A percentile compares a stretch with the other conserved stretches of the same genome.
phyloP scores from a whole-genome alignment of 1,140 invertebrate genomes.

The Sesamia nonagrioides region DNA sequence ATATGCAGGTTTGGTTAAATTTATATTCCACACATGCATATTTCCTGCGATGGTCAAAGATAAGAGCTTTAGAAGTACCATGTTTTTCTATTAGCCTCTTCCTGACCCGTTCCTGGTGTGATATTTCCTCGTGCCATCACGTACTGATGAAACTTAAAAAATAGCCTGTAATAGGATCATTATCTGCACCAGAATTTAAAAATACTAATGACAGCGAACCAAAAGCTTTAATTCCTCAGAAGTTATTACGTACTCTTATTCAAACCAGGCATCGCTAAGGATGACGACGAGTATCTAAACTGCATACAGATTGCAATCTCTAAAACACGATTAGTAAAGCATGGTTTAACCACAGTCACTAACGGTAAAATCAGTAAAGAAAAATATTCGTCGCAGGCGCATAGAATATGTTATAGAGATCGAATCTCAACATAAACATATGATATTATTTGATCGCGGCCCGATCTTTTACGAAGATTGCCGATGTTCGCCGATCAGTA shows the following conservation, averaged over 20 bases:
- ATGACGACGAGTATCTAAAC: constrained; percentile 14
- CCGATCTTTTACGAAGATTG: constrained; percentile 65
- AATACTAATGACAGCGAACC: neutral
- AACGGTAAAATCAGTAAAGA: constrained; percentile 49
- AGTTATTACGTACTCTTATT: neutral
- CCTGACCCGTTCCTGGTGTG: too few relatives aligned
- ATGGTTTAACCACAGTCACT: constrained; percentile 36
- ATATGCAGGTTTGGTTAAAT: too few relatives aligned
- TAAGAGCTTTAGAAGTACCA: too few relatives aligned
- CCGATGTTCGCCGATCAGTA: constrained; percentile 63
- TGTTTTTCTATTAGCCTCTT: too few relatives aligned
- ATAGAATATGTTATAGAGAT: constrained; percentile 62
- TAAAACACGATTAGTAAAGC: constrained; percentile 33
- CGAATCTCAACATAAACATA: constrained; percentile 68
- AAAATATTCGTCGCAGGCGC: constrained; percentile 56
- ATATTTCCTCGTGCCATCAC: too few relatives aligned
- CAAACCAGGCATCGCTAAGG: constrained; percentile 7
- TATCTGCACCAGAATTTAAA: neutral
- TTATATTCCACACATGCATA: too few relatives aligned
- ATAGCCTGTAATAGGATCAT: neutral
- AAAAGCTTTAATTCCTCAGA: constrained; percentile 20
- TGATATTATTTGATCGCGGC: constrained; percentile 68
- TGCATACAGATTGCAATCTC: constrained; percentile 28
- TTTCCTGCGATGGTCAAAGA: too few relatives aligned
- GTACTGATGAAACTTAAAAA: neutral